A percentile compares a stretch with the other conserved stretches of the same genome.
phyloP scores from a whole-genome alignment of 2,113 vertebrate genomes.

The Cynopterus brachyotis region DNA sequence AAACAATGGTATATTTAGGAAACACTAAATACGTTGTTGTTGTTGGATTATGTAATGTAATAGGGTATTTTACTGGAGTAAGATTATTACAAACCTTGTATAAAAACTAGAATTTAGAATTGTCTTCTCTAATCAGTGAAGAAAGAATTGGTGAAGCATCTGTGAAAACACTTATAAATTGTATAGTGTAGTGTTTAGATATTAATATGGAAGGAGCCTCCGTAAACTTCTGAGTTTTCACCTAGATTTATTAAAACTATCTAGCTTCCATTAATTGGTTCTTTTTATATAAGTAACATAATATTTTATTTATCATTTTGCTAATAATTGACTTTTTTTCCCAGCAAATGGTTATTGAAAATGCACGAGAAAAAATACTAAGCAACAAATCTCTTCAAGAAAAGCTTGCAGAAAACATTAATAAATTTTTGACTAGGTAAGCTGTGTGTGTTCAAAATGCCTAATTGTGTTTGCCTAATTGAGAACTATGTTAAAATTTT shows the following conservation, averaged over 20 bases:
- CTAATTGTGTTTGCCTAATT: not conserved
- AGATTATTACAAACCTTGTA: not conserved
- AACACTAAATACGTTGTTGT: not conserved
- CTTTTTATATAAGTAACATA: not conserved
- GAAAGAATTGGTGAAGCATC: not conserved
- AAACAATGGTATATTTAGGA: not conserved
- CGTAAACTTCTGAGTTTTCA: not conserved
- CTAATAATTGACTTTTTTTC: conserved; percentile 71
- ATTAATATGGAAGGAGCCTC: not conserved
- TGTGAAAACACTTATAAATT: not conserved
- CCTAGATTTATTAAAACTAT: not conserved
- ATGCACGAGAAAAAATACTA: conserved; percentile 97
- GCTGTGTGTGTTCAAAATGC: conserved; percentile 17
- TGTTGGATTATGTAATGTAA: not conserved
- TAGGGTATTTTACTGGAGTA: not conserved
- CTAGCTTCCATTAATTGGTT: not conserved
- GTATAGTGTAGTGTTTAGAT: not conserved
- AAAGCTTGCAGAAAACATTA: conserved; percentile 99
- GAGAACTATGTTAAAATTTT: conserved; percentile 58
- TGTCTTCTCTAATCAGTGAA: not conserved
- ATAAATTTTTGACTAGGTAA: conserved; percentile 97
- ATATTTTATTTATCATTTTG: conserved; percentile 4
- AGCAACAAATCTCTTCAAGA: conserved; percentile 96
- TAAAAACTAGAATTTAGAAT: conserved; percentile 24
- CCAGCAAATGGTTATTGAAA: conserved; percentile 99